Evolutionary conservation across 2,797 vertebrate genomes (phyloP).

Genomic region (Leontocebus nigricollis): DNA sequence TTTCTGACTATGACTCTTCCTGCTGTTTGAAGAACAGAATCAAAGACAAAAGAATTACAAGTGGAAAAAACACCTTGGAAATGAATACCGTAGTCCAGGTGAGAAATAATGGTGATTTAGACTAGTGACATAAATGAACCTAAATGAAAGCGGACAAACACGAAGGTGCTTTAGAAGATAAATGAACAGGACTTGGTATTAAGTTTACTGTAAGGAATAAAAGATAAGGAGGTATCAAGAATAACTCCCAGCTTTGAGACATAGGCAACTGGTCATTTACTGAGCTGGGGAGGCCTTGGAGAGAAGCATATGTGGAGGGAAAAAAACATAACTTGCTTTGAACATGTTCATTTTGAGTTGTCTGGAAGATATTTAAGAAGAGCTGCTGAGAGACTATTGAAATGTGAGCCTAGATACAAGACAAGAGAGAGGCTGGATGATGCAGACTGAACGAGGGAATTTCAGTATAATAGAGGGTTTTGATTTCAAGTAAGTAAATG

Average conservation of each 20-base stretch:
- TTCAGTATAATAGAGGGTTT: not conserved
- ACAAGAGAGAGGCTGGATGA: not conserved
- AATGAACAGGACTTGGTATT: not conserved
- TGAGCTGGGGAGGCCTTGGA: not conserved
- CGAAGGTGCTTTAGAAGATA: not conserved
- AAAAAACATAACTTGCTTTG: not conserved
- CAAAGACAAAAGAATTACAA: not conserved
- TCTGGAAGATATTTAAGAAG: not conserved
- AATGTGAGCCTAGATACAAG: not conserved
- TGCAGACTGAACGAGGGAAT: not conserved
- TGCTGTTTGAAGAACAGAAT: not conserved
- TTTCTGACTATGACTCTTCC: not conserved
- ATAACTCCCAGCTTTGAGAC: not conserved
- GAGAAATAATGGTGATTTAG: not conserved
- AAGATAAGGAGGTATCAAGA: not conserved
- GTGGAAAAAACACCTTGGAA: not conserved
- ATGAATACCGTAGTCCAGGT: not conserved
- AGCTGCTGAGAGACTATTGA: not conserved
- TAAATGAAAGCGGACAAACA: not conserved
- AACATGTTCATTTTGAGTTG: not conserved
- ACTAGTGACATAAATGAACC: not conserved
- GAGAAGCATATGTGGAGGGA: not conserved
- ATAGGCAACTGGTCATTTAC: not conserved
- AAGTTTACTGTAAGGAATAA: not conserved
- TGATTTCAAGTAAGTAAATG: not conserved